Percentiles rank a stretch among this genome's conserved stretches.
Conservation (phyloP, 1,140 invertebrate genomes). For the Drosophila kanapiae region DNA sequence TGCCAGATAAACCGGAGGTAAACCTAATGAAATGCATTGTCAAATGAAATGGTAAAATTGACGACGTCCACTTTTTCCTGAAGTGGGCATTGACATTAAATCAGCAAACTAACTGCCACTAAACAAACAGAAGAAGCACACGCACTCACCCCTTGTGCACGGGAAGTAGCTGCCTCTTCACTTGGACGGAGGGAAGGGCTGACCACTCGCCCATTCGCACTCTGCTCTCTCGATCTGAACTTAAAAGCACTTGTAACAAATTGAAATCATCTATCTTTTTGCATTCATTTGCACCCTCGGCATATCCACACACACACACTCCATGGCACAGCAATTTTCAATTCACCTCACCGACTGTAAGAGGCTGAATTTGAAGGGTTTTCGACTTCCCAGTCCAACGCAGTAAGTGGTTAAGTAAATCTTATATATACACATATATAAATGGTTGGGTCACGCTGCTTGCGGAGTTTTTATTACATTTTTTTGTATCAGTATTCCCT, state of each 20-base stretch:
- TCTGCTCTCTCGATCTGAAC: conserved; percentile 60
- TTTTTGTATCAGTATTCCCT: no score
- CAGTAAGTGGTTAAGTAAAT: conserved; percentile 4
- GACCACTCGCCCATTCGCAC: conserved; percentile 17
- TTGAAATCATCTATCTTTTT: conserved; percentile 83
- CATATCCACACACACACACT: conserved; percentile 22
- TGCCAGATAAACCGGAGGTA: conserved; percentile 41
- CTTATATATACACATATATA: background rate
- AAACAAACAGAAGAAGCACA: conserved; percentile 62
- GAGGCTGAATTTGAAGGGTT: conserved; percentile 11
- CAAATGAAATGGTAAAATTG: conserved; percentile 84
- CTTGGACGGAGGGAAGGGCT: background rate
- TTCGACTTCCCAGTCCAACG: background rate
- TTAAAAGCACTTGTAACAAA: conserved; percentile 83
- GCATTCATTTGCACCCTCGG: conserved; percentile 68
- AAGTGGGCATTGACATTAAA: conserved; percentile 78
- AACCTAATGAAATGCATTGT: conserved; percentile 81
- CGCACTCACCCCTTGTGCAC: conserved; percentile 9
- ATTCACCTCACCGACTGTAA: conserved; percentile 11
- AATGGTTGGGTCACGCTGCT: background rate
- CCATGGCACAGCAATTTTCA: conserved; percentile 6
- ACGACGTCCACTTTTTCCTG: conserved; percentile 78
- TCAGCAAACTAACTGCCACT: conserved; percentile 81
- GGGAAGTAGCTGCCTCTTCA: conserved; percentile 15
- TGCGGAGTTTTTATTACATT: background rate